Evolutionary conservation across 1,140 invertebrate species (phyloP), one percentile per base, ranked within the genome.

Genomic region (Rhyzopertha dominica): DNA sequence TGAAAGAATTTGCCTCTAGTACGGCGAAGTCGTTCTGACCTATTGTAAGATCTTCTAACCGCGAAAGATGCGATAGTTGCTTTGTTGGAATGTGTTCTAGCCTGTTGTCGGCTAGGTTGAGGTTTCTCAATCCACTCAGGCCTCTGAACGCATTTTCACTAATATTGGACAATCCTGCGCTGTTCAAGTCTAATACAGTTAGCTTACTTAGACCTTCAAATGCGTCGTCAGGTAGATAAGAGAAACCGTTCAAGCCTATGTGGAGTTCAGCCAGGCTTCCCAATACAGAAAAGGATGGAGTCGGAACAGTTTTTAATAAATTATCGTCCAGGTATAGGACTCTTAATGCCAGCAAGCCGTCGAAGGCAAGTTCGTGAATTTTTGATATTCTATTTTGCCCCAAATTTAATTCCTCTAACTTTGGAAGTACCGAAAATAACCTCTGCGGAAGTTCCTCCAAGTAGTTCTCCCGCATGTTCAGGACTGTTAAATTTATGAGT

Each of bases 321-420:
- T 95, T 95, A 59, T 92, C 86, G 53, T 91, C 86, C 28, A 95
- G 69, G 58, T 87, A 85, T 0, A 95, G 69, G 0, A 86, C 82
- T 35, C 86, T 71, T 19, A 95, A 73, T 1, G 82, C 78, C 0
- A 73, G 69, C 12, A 95, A 64, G 1, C 87, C 87, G 31, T 80
- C 76, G 57, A 95, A 90, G 2, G 90, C 85, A 41, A 76, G 77
- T 0, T 80, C 74, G 56, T 90, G 85, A 9, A 95, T 82, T 54
- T 77, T 77, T 9, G 82, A 80, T 58, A 95, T 88, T 47, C 85
- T 78, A 63, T 95, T 95, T 59, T 87, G 78, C 1, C 87, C 87
- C 8, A 95, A 72, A 69, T 95, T 90, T 8, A 95, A 70, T 61
- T 91, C 85, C 58, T 90, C 85, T 26, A 95, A 70, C 53, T 81